phyloP scores from a whole-genome alignment of 37 sponge, comb jelly and placozoan species.

The Beroe ovata region DNA sequence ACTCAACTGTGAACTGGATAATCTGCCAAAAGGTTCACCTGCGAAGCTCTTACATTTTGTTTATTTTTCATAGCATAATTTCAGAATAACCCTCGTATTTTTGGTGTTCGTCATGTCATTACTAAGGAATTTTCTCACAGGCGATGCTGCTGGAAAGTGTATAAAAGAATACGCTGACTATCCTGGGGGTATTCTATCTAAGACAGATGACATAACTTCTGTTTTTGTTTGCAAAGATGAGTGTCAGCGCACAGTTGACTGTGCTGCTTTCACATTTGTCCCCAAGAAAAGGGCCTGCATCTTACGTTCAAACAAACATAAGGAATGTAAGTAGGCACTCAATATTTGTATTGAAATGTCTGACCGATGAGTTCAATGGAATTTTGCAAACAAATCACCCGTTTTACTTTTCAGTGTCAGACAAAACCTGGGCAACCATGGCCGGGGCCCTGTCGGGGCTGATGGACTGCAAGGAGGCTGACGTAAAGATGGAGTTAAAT shows the following conservation, averaged over 20 bases:
- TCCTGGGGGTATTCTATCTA: constrained; percentile 1
- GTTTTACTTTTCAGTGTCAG: neutral
- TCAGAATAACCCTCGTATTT: no score
- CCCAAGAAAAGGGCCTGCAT: neutral
- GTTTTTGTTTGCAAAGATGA: neutral
- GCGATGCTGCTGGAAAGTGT: neutral
- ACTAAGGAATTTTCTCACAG: no score
- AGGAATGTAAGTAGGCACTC: neutral
- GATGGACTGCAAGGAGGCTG: neutral
- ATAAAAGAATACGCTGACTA: constrained; percentile 24
- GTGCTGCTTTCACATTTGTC: constrained; percentile 32
- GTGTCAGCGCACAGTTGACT: neutral
- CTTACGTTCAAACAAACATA: neutral
- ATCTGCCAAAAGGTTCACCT: neutral
- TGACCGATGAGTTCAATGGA: no score
- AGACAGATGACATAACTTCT: neutral
- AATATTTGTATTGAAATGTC: no score
- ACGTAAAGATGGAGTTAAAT: neutral
- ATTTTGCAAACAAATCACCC: neutral
- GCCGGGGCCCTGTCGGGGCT: neutral
- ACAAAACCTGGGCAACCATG: neutral
- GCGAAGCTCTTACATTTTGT: neutral
- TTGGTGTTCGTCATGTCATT: no score
- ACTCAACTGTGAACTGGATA: neutral
- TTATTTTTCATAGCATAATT: no score